Evolutionary conservation across 1,140 invertebrate species (phyloP).

Genomic region (Lepidurus packardi): DNA sequence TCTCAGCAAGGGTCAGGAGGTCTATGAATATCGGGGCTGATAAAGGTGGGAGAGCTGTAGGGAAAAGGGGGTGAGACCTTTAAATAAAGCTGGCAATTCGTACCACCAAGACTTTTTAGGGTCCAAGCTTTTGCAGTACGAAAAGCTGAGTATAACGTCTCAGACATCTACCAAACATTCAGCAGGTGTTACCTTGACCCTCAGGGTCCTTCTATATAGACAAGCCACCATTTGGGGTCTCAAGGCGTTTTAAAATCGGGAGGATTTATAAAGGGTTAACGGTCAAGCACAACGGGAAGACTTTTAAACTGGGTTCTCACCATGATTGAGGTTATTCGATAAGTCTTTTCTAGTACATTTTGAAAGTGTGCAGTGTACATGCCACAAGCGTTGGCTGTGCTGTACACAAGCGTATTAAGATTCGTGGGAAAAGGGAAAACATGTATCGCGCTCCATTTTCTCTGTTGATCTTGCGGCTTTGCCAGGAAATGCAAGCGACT

Average conservation of each 20-base stretch:
- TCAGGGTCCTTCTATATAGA: background rate
- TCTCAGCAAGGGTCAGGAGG: background rate
- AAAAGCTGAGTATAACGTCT: too few species aligned
- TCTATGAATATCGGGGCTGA: background rate
- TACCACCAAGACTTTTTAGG: too few species aligned
- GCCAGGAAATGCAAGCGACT: too few species aligned
- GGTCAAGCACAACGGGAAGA: background rate
- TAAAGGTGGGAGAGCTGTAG: background rate
- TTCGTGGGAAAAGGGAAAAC: background rate
- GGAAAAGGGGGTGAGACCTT: background rate
- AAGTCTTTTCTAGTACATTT: background rate
- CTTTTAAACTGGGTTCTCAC: background rate
- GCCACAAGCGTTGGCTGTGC: background rate
- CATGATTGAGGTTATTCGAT: background rate
- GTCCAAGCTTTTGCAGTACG: too few species aligned
- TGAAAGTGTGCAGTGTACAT: background rate
- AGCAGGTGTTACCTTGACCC: too few species aligned
- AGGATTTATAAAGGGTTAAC: background rate
- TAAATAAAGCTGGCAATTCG: background rate
- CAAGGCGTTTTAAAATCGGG: background rate
- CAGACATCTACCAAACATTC: too few species aligned
- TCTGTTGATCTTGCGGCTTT: too few species aligned
- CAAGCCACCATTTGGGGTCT: background rate
- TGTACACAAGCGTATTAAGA: background rate
- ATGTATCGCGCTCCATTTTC: too few species aligned